Percentiles rank a stretch among this genome's conserved stretches.
Conservation (phyloP, 2,888 invertebrate species). For the Taphrorychus bicolor region DNA sequence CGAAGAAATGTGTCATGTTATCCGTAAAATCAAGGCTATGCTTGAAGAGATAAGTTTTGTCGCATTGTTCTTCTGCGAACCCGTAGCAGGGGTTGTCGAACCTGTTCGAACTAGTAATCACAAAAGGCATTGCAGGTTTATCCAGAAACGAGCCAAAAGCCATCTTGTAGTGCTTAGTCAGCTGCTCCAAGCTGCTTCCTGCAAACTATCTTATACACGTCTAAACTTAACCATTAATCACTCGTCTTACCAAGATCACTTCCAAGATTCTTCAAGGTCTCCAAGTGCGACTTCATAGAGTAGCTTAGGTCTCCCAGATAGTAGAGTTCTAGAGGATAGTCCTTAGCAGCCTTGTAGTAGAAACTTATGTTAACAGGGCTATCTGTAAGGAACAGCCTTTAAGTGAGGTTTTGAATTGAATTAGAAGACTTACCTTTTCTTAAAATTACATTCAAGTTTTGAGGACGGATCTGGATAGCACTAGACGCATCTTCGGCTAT, state of each 20-base stretch:
- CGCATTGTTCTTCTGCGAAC: conserved; percentile 61
- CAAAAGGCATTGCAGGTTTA: conserved; percentile 79
- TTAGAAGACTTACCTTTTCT: conserved; percentile 66
- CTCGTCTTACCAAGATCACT: conserved; percentile 65
- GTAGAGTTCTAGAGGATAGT: conserved; percentile 88
- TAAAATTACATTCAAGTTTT: conserved; percentile 66
- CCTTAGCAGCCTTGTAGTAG: conserved; percentile 78
- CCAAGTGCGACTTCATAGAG: conserved; percentile 88
- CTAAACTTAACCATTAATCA: not conserved
- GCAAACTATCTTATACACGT: too few relatives aligned
- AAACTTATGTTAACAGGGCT: conserved; percentile 66
- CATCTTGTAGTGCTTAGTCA: conserved; percentile 76
- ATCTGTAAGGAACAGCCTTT: conserved; percentile 32
- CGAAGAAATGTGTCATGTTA: conserved; percentile 59
- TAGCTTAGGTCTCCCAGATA: conserved; percentile 91
- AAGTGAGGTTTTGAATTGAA: not conserved
- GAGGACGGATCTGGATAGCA: conserved; percentile 69
- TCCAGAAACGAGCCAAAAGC: conserved; percentile 83
- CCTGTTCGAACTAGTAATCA: conserved; percentile 60
- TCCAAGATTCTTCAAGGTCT: conserved; percentile 74
- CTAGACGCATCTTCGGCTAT: conserved; percentile 60
- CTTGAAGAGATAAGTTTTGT: conserved; percentile 79
- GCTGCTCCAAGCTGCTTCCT: conserved; percentile 63
- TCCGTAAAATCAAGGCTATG: conserved; percentile 77
- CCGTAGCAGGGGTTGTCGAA: conserved; percentile 71